Evolutionary conservation across 2,888 invertebrate genomes (phyloP).

Genomic region (Exocentrus adspersus): DNA sequence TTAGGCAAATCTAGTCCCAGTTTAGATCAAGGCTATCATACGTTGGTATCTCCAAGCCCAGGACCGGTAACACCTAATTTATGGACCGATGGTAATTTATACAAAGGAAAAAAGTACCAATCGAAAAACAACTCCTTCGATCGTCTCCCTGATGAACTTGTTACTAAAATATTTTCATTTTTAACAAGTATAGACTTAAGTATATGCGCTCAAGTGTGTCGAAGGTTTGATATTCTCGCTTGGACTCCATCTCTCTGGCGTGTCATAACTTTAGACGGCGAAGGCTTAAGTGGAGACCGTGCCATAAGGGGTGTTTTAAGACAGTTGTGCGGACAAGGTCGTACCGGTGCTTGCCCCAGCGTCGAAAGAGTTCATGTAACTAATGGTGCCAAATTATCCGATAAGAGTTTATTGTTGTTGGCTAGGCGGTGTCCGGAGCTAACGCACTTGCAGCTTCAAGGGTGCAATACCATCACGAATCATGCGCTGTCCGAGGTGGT

Average conservation of each 20-base stretch:
- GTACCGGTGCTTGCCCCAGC: constrained; percentile 74
- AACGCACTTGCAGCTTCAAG: constrained; percentile 82
- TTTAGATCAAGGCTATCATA: constrained; percentile 85
- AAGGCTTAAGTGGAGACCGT: constrained; percentile 71
- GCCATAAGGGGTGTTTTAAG: constrained; percentile 73
- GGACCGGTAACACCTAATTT: constrained; percentile 60
- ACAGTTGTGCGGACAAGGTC: constrained; percentile 72
- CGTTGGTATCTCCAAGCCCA: constrained; percentile 72
- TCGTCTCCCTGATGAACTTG: constrained; percentile 73
- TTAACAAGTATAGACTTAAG: constrained; percentile 78
- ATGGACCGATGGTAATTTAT: constrained; percentile 60
- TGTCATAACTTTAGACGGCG: constrained; percentile 72
- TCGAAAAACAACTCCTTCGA: constrained; percentile 67
- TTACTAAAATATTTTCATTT: constrained; percentile 77
- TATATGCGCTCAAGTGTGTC: constrained; percentile 78
- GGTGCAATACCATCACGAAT: constrained; percentile 79
- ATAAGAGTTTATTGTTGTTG: constrained; percentile 79
- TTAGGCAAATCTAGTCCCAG: constrained; percentile 71
- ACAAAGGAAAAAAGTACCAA: constrained; percentile 55
- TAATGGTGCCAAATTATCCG: constrained; percentile 78
- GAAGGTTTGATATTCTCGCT: constrained; percentile 78
- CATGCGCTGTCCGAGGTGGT: constrained; percentile 81
- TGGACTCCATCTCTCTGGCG: constrained; percentile 84
- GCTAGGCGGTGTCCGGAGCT: constrained; percentile 84
- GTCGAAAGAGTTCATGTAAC: constrained; percentile 74